phyloP scores from a whole-genome alignment of 2,113 vertebrate genomes.

The Brachionichthys hirsutus region DNA sequence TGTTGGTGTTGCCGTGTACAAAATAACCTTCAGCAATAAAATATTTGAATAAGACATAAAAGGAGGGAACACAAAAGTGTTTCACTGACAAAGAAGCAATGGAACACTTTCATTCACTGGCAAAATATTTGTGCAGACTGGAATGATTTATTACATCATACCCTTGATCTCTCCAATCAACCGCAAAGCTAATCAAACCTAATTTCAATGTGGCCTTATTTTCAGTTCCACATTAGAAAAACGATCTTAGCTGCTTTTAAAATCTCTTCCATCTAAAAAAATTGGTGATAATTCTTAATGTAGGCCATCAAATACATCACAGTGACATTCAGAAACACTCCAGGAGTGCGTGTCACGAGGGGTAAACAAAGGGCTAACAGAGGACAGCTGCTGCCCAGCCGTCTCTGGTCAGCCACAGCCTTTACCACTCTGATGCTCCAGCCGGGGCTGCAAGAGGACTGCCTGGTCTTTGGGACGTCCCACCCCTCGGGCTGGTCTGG shows the following conservation, averaged over 20 bases:
- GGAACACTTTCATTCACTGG: neutral
- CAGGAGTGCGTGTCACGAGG: constrained; percentile 35
- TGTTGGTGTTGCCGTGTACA: constrained; percentile 7
- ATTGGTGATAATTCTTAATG: constrained; percentile 14
- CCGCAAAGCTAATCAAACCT: constrained; percentile 16
- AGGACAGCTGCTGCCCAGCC: constrained; percentile 53
- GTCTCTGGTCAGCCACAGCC: constrained; percentile 80
- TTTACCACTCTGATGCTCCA: constrained; percentile 99
- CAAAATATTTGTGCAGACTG: constrained; percentile 1
- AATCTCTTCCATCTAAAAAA: neutral
- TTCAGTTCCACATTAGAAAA: constrained; percentile 15
- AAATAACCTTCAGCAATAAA: constrained; percentile 31
- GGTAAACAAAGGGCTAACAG: constrained; percentile 47
- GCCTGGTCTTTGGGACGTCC: constrained; percentile 96
- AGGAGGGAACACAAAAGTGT: constrained; percentile 3
- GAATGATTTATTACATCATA: constrained; percentile 1
- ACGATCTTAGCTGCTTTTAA: constrained; percentile 10
- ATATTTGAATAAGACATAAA: constrained; percentile 11
- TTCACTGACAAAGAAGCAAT: constrained; percentile 8
- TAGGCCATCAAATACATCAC: constrained; percentile 14
- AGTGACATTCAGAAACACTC: constrained; percentile 50
- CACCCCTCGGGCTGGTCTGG: constrained; percentile 94
- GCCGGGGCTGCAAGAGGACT: constrained; percentile 90
- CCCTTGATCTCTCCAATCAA: constrained; percentile 3
- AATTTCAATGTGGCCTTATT: neutral